Percentiles rank a stretch among this genome's conserved stretches.
Evolutionary conservation across 1,140 invertebrate species (phyloP).

Genomic region (Drosophila aff.): DNA sequence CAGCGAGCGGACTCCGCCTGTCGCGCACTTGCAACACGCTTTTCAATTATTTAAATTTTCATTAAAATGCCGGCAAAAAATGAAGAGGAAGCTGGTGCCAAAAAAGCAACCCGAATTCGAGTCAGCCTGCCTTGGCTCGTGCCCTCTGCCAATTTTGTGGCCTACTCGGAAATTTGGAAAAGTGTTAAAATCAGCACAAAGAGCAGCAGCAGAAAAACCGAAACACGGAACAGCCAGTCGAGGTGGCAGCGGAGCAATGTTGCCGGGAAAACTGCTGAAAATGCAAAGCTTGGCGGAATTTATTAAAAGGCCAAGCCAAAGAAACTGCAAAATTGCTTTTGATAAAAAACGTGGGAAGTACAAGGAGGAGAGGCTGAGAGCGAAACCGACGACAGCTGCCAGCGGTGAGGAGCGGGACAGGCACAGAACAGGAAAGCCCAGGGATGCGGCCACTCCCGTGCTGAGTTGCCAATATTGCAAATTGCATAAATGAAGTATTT

Average conservation of each 20-base stretch:
- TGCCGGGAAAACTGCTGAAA: slow-evolving; percentile 67
- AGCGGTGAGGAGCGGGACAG: slow-evolving; percentile 17
- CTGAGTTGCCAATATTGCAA: slow-evolving; percentile 74
- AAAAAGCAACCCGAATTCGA: slow-evolving; percentile 30
- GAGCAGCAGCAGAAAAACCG: slow-evolving; percentile 15
- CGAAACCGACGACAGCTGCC: slow-evolving; percentile 46
- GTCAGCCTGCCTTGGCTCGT: slow-evolving; percentile 8
- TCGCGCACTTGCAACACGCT: slow-evolving; percentile 63
- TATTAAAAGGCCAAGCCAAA: slow-evolving; percentile 79
- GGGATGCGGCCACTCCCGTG: slow-evolving; percentile 19
- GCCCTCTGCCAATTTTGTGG: slow-evolving; percentile 50
- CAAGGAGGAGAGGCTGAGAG: slow-evolving; percentile 5
- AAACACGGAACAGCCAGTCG: slow-evolving; percentile 7
- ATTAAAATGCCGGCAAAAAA: slow-evolving; percentile 72
- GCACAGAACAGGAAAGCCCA: slow-evolving; percentile 1
- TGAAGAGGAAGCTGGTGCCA: slow-evolving; percentile 22
- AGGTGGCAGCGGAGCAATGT: slow-evolving; percentile 41
- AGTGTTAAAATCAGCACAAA: slow-evolving; percentile 79
- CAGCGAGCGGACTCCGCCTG: slow-evolving; percentile 36
- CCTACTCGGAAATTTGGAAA: slow-evolving; percentile 70
- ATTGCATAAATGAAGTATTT: slow-evolving; percentile 70
- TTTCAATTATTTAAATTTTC: slow-evolving; percentile 84
- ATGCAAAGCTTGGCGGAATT: slow-evolving; percentile 81
- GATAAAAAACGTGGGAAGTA: slow-evolving; percentile 45
- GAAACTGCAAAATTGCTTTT: slow-evolving; percentile 78